Base-by-base conservation (phyloP, 1,140 invertebrate genomes). In the Drosophila paulistorum region DNA sequence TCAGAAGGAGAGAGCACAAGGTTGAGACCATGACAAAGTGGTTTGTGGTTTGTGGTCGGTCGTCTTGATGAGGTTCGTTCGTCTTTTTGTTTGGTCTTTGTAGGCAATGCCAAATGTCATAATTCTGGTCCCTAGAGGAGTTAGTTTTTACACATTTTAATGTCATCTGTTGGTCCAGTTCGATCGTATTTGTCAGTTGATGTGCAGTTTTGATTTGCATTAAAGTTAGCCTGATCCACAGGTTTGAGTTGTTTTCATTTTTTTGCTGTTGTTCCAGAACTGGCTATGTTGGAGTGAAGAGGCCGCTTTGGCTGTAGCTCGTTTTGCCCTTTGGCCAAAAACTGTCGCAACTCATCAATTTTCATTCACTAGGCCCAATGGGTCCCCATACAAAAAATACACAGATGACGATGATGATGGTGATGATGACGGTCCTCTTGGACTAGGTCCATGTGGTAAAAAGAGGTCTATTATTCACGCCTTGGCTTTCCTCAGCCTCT, bases 281-380 rank as follows among this genome's bases (percentile, higher is more conserved):
- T 30, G 30, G 30, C 5, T 7, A 4, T 26, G 23, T 4, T 26
- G 23, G 23, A 26, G 23, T 26, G 3, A 26, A 30, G 30, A 7
- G 6, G 3, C 30, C 30, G 37, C 37, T 54, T 69, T 64, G 57
- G 67, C 61, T 64, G 65, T 67, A 68, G 76, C 60, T 64, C 69
- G 61, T 61, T 87, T 72, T 81, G 83, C 87, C 87, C 87, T 90
- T 90, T 84, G 78, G 87, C 87, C 87, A 87, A 84, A 90, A 90
- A 87, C 80, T 90, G 87, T 90, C 87, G 83, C 87, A 90, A 83
- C 87, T 90, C 87, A 90, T 90, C 80, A 90, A 90, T 90, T 84
- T 84, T 76, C 74, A 90, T 90, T 90, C 83, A 90, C 55, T 20
- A 58, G 41, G 65, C 41, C 41, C 45, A 51, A 23, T 23, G 45